These are phyloP conservation scores for Brachyopa scutellaris DNA, from an alignment of 2,888 invertebrate genomes.

Conservation along the genomic window DNA sequence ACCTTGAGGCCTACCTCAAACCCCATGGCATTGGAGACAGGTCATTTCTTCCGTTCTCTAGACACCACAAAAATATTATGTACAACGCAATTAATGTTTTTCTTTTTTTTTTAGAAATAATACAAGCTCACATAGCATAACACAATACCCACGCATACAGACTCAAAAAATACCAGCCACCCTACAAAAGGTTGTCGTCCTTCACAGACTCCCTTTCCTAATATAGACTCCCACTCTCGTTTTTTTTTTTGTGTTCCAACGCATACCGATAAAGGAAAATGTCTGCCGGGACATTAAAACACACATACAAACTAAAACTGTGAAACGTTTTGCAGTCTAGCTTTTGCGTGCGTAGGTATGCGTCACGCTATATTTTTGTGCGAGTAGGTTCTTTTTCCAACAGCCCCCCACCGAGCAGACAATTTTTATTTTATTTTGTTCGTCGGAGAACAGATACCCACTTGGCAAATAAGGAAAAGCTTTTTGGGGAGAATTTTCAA, in stretches of 20 bases:
- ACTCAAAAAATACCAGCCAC: constrained; percentile 17
- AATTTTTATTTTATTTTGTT: too few relatives aligned
- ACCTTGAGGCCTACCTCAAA: constrained; percentile 66
- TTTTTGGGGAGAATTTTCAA: constrained; percentile 58
- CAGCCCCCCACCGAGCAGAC: too few relatives aligned
- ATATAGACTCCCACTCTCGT: not conserved
- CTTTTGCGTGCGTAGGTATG: constrained; percentile 5
- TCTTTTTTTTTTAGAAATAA: too few relatives aligned
- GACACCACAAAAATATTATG: constrained; percentile 47
- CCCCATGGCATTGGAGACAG: constrained; percentile 47
- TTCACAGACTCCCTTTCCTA: constrained; percentile 11
- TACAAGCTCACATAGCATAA: too few relatives aligned
- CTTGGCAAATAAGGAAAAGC: constrained; percentile 67
- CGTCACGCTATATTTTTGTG: constrained; percentile 14
- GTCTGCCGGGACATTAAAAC: constrained; percentile 13
- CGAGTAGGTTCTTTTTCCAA: too few relatives aligned
- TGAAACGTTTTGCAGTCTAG: constrained; percentile 19
- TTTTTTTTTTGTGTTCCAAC: not conserved
- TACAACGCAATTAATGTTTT: too few relatives aligned
- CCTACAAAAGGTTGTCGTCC: constrained; percentile 65
- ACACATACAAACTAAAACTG: not conserved
- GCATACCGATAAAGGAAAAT: constrained; percentile 3
- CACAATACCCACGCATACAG: constrained; percentile 9
- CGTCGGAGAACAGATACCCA: not conserved
- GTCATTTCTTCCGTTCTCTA: constrained; percentile 57